Conservation (phyloP, 1,140 invertebrate species). For the Drosophila ohnishii region DNA sequence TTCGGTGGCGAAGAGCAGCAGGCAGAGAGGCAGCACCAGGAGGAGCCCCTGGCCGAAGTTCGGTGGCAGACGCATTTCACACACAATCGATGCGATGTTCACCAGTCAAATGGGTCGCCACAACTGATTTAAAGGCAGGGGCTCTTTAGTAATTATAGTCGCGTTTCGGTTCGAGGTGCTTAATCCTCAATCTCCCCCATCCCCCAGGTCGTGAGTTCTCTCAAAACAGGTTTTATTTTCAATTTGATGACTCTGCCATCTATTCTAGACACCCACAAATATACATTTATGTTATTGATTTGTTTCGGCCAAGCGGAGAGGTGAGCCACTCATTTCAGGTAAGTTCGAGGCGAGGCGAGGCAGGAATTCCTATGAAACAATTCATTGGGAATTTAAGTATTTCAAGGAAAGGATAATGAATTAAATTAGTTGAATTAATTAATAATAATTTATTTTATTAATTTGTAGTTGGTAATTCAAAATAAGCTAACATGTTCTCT, state of each 20-base stretch:
- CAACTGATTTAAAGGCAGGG: constrained; percentile 47
- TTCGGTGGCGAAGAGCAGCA: constrained; percentile 2
- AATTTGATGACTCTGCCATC: constrained; percentile 24
- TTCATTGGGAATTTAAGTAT: neutral
- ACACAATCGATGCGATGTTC: constrained; percentile 51
- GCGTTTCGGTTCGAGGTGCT: constrained; percentile 39
- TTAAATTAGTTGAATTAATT: too few relatives aligned
- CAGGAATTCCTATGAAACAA: constrained; percentile 6
- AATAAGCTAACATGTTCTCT: too few relatives aligned
- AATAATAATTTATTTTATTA: too few relatives aligned
- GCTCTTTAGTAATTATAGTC: constrained; percentile 59
- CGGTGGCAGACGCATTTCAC: constrained; percentile 42
- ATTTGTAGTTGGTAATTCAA: too few relatives aligned
- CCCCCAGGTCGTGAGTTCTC: constrained; percentile 9
- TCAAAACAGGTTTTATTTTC: constrained; percentile 34
- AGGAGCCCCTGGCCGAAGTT: constrained; percentile 8
- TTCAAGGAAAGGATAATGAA: constrained; percentile 5
- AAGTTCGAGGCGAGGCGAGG: too few relatives aligned
- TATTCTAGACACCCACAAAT: constrained; percentile 37
- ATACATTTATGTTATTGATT: constrained; percentile 16
- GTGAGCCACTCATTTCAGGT: constrained; percentile 1
- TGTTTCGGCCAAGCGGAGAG: constrained; percentile 8
- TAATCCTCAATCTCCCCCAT: constrained; percentile 24
- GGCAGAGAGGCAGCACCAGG: constrained; percentile 1
- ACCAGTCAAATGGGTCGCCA: constrained; percentile 46